Base-by-base conservation (phyloP, 2,113 vertebrate genomes). In the Prochilodus magdalenae region DNA sequence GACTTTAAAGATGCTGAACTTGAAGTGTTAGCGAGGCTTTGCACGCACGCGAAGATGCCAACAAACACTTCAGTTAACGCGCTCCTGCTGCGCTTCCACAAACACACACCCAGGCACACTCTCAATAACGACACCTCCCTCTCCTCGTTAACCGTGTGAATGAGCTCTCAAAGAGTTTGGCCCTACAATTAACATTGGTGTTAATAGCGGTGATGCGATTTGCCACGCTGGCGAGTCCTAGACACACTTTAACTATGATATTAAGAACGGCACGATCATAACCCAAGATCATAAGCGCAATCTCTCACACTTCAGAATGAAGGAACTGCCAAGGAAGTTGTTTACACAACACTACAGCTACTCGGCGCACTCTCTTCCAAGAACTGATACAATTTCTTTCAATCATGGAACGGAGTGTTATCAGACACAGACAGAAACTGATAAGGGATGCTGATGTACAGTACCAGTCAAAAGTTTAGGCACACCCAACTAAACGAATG, bases 81-180 rank as follows among this genome's bases (percentile, higher is more conserved):
- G 8, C 40, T 44, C 8, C 40, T 44, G 40, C 40, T 7, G 40
- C 40, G 40, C 62, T 6, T 22, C n/a, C 73, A 75, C 73, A 69
- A 33, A 69, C 53, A 62, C 63, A 70, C 65, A 62, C 36, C 4
- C 40, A 4, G 40, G 40, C 40, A 62, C 36, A 76, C 74, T 70
- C 40, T 30, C 33, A 22, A 22, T 57, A 7, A 57, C 5, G 22
- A 57, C 53, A 57, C 53, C n/a, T n/a, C 7, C 53, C 53, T 57
- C 53, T 57, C 53, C 20, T 57, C 18, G 51, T 53, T 57, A 57
- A 57, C 53, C n/a, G 53, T 57, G 53, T 1, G 20, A 57, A 57
- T 57, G 20, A 57, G 53, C 20, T n/a, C n/a, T 57, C 6, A 57
- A 57, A 57, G 22, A 57, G 53, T n/a, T 15, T 57, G 53, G 53